Conservation (phyloP, 2,888 invertebrate species). For the Nomada fabriciana region DNA sequence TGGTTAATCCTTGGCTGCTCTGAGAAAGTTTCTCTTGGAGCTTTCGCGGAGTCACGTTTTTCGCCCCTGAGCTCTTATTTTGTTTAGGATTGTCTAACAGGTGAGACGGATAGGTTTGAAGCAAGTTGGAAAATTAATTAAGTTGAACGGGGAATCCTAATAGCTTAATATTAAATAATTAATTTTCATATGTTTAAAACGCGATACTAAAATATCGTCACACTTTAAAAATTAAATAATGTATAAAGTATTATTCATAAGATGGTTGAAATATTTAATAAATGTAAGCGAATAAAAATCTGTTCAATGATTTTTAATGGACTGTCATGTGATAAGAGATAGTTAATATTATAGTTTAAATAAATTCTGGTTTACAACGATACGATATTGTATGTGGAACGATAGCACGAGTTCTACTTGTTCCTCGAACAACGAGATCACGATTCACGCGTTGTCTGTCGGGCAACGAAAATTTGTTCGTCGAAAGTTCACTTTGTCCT, state of each 20-base stretch:
- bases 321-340: no score
- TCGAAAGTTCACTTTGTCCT: constrained; percentile 7
- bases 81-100: background rate
- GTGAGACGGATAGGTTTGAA: background rate
- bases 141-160: no score
- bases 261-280: no score
- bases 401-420: constrained; percentile 14
- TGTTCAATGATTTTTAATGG: no score
- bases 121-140: no score
- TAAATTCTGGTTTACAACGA: background rate
- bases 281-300: no score
- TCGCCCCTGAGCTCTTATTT: background rate
- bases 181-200: no score
- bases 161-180: no score
- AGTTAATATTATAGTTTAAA: no score
- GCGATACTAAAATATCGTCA: no score
- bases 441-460: background rate
- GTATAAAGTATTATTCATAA: no score
- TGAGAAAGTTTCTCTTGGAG: constrained; percentile 37
- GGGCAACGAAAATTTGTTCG: constrained; percentile 8
- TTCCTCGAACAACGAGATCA: constrained; percentile 5
- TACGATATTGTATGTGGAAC: background rate
- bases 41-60: constrained; percentile 17
- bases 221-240: no score
- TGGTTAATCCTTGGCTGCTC: constrained; percentile 43